These are phyloP conservation scores for Aegotheles bennettii DNA, from an alignment of 2,113 vertebrate species.

Conservation along the genomic window DNA sequence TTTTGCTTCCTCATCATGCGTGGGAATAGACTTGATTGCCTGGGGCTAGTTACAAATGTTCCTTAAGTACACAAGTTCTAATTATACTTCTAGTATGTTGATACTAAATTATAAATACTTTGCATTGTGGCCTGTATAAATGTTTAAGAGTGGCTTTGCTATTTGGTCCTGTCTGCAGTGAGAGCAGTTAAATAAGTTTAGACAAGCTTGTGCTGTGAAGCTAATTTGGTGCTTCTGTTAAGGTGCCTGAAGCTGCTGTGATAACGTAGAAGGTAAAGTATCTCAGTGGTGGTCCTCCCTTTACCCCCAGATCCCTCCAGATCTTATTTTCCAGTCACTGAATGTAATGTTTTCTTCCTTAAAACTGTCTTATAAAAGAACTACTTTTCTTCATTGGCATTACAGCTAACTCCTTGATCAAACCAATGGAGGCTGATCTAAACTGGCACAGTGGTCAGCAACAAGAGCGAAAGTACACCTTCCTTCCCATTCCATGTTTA, in stretches of 20 bases:
- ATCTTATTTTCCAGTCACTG: not conserved
- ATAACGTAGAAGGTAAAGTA: not conserved
- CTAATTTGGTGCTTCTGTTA: not conserved
- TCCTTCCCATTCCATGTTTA: not conserved
- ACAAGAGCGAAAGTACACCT: not conserved
- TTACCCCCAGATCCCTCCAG: not conserved
- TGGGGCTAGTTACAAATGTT: not conserved
- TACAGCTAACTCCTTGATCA: not conserved
- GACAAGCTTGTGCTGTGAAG: not conserved
- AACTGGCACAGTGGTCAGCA: not conserved
- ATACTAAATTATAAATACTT: not conserved
- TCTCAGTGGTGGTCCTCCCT: not conserved
- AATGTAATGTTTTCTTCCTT: not conserved
- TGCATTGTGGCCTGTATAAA: not conserved
- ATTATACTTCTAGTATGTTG: not conserved
- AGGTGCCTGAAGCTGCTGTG: not conserved
- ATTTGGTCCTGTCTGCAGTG: not conserved
- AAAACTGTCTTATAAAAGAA: not conserved
- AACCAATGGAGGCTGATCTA: not conserved
- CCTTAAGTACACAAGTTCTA: not conserved
- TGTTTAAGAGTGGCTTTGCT: not conserved
- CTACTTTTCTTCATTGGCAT: not conserved
- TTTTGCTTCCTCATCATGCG: not conserved
- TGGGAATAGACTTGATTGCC: not conserved
- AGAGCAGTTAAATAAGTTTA: not conserved